Evolutionary conservation across 1,140 invertebrate genomes (phyloP).

Genomic region (Phocides pigmalion): DNA sequence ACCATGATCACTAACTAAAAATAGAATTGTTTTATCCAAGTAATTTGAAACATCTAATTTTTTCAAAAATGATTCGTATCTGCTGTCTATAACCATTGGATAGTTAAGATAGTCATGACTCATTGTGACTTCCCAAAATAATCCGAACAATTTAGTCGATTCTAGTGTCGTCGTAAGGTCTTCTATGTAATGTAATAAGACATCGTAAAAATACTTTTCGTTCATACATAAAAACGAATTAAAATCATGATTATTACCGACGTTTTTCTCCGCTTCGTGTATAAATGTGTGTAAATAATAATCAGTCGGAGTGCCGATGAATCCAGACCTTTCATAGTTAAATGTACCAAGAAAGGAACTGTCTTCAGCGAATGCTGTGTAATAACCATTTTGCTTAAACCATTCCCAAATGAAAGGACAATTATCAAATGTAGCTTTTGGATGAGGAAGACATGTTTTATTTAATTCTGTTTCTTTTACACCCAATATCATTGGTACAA

Average conservation of each 20-base stretch:
- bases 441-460: slow-evolving; percentile 84
- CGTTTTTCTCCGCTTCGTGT: slow-evolving; percentile 83
- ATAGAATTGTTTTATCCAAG: slow-evolving; percentile 87
- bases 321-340: slow-evolving; percentile 91
- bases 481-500: slow-evolving; percentile 89
- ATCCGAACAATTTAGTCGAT: slow-evolving; percentile 85
- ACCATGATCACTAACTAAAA: slow-evolving; percentile 96
- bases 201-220: slow-evolving; percentile 82
- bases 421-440: slow-evolving; percentile 67
- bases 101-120: slow-evolving; percentile 90
- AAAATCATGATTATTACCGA: slow-evolving; percentile 82
- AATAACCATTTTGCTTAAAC: slow-evolving; percentile 88
- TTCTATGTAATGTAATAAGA: slow-evolving; percentile 84
- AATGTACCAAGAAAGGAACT: slow-evolving; percentile 88
- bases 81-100: slow-evolving; percentile 86
- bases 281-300: slow-evolving; percentile 92
- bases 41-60: slow-evolving; percentile 83
- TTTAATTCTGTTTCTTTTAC: slow-evolving; percentile 84
- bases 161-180: slow-evolving; percentile 84
- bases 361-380: slow-evolving; percentile 92
- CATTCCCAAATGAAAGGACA: slow-evolving; percentile 93
- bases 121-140: slow-evolving; percentile 91
- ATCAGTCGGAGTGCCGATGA: slow-evolving; percentile 90
- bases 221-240: slow-evolving; percentile 86
- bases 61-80: slow-evolving; percentile 84